A percentile compares a stretch with the other conserved stretches of the same genome.
These are phyloP conservation scores for Adrianichthys oophorus DNA, from an alignment of 2,797 vertebrate species.

Conservation along the genomic window DNA sequence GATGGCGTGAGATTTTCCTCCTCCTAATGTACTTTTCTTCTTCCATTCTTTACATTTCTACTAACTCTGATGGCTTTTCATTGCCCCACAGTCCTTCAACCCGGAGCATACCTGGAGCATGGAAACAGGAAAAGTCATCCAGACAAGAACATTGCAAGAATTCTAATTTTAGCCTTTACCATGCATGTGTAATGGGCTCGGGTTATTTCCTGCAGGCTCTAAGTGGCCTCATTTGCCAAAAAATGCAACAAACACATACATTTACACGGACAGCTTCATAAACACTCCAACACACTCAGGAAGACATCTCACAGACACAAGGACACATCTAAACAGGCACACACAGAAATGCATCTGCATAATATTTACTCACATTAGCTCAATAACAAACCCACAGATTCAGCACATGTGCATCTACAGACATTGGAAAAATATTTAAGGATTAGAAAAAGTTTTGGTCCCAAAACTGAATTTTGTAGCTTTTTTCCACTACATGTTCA, in stretches of 20 bases:
- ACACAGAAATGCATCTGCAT: constrained; percentile 23
- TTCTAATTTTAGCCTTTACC: constrained; percentile 60
- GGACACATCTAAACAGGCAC: constrained; percentile 47
- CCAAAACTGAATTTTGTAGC: background rate
- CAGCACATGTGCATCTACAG: constrained; percentile 1
- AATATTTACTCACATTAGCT: constrained; percentile 48
- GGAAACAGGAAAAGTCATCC: constrained; percentile 62
- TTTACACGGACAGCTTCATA: constrained; percentile 44
- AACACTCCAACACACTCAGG: constrained; percentile 38
- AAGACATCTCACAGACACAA: constrained; percentile 33
- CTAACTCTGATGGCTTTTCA: constrained; percentile 35
- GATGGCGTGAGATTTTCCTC: constrained; percentile 52
- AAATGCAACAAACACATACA: constrained; percentile 43
- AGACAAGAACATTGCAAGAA: constrained; percentile 55
- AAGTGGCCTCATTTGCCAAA: constrained; percentile 47
- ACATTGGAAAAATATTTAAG: background rate
- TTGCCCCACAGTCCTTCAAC: constrained; percentile 39
- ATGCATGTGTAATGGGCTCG: constrained; percentile 24
- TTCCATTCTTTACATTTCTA: constrained; percentile 26
- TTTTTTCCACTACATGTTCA: background rate
- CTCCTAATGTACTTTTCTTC: constrained; percentile 15
- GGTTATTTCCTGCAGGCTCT: constrained; percentile 49
- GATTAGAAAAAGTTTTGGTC: background rate
- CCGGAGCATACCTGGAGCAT: constrained; percentile 30
- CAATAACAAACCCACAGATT: constrained; percentile 22